Conservation (phyloP, 92 coral and sea anemone species). For the Palythoa caribaeorum region DNA sequence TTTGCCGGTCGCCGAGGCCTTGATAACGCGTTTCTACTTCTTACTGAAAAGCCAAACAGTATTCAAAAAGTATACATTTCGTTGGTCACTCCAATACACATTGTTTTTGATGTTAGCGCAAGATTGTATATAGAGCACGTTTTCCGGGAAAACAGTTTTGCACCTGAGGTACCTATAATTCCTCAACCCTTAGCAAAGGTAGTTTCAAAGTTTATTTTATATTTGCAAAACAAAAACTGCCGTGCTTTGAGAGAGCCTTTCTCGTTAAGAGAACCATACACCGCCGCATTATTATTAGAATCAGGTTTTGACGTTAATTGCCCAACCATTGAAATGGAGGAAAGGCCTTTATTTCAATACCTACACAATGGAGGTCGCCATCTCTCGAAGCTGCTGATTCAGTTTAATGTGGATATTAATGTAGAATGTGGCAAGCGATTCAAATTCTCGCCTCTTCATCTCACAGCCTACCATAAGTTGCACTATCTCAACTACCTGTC, state of each 20-base stretch:
- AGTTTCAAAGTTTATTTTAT: background rate
- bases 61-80: background rate
- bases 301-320: constrained; percentile 10
- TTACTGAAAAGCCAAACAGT: background rate
- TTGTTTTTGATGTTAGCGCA: background rate
- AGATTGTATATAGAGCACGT: background rate
- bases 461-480: constrained; percentile 25
- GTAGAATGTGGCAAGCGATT: constrained; percentile 54
- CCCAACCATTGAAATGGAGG: background rate
- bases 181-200: background rate
- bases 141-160: background rate
- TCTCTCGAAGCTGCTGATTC: constrained; percentile 62
- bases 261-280: background rate
- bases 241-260: background rate
- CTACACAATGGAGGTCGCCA: constrained; percentile 64
- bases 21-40: background rate
- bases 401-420: constrained; percentile 14
- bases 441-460: constrained; percentile 54
- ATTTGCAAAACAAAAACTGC: background rate
- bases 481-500: constrained; percentile 35
- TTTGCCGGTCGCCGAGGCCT: constrained; percentile 21
- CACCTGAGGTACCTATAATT: background rate
- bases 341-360: constrained; percentile 27
- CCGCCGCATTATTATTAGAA: background rate
- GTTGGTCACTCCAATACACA: background rate